Evolutionary conservation across 2,113 vertebrate species (phyloP).

Genomic region (Pyxicephalus adspersus): DNA sequence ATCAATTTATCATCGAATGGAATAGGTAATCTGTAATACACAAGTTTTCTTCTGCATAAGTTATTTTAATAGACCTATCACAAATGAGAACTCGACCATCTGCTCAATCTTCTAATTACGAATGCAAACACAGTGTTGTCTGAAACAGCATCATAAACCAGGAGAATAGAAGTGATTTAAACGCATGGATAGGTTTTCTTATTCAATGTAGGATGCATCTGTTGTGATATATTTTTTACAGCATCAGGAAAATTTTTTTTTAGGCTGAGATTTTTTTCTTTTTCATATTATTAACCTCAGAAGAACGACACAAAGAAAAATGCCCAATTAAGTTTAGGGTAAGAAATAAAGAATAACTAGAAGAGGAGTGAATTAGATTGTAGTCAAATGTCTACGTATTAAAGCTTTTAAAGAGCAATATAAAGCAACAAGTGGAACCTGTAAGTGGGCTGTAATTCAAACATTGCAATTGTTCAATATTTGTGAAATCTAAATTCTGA

Average conservation of each 20-base stretch:
- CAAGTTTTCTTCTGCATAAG: slow-evolving; percentile 73
- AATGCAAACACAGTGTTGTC: slow-evolving; percentile 68
- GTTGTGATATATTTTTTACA: slow-evolving; percentile 74
- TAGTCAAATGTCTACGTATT: background rate
- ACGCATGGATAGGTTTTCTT: slow-evolving; percentile 82
- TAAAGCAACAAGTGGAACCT: too few relatives aligned
- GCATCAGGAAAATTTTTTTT: slow-evolving; percentile 63
- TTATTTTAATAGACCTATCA: slow-evolving; percentile 73
- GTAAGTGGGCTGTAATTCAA: too few relatives aligned
- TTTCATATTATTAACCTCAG: slow-evolving; percentile 16
- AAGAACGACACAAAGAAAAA: slow-evolving; percentile 11
- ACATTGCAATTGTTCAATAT: too few relatives aligned
- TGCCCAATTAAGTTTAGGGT: background rate
- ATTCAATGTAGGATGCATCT: slow-evolving; percentile 82
- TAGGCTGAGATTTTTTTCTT: background rate
- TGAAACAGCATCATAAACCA: slow-evolving; percentile 62
- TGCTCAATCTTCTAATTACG: slow-evolving; percentile 87
- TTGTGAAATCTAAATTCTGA: too few relatives aligned
- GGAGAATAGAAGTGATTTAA: slow-evolving; percentile 78
- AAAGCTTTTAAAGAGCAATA: too few relatives aligned
- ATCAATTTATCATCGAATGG: slow-evolving; percentile 66
- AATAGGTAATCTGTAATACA: slow-evolving; percentile 63
- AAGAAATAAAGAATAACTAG: background rate
- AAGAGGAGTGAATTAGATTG: background rate
- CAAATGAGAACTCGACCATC: slow-evolving; percentile 81